Evolutionary conservation across 2,888 invertebrate genomes (phyloP), one percentile per base, ranked within the genome.

Genomic region (Heliconius hortense): DNA sequence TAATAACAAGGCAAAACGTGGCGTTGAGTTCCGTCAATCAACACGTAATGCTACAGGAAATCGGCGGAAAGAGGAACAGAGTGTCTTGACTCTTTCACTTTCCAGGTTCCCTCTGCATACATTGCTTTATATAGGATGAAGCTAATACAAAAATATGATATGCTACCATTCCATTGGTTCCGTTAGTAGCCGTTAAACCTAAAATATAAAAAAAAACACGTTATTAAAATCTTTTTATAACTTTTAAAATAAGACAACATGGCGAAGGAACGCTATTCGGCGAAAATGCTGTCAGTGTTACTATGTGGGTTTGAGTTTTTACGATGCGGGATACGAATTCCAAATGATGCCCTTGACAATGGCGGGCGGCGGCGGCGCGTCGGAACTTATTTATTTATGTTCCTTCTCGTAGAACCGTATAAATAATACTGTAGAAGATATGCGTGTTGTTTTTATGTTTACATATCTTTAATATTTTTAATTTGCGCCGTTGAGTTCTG

Each of bases 321-420:
- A 64, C 64, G 56, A 59, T 15, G 69, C 62, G 18, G 39, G 28
- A 48, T 31, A 53, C 68, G 63, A 43, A 74, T 74, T 63, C 53
- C 70, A 63, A 69, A 74, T 69, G 35, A 69, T 60, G 48, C 64
- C 70, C 70, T 70, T 74, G 63, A 56, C 26, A 68, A 15, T n/a
- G 31, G 39, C 56, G n/a, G 24, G 1, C 24, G 24, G 59, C 59
- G n/a, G 24, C 59, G 28, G 43, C 43, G 35, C 56, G 63, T 70
- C 53, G 15, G 64, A 15, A 24, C 48, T 31, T 4, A 64, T 67
- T 31, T 39, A 10, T 59, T 31, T 63, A 31, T 63, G 63, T 21
- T 48, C 26, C 21, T 68, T 68, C 31, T 35, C 5, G 0, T 31
- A 26, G 31, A 21, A 59, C 3, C 10, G 21, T 18, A 31, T 18